Percentiles rank a stretch among this genome's conserved stretches.
These are phyloP conservation scores for Caenorhabditis zanzibari DNA, from an alignment of 2,888 invertebrate species.

Conservation along the genomic window DNA sequence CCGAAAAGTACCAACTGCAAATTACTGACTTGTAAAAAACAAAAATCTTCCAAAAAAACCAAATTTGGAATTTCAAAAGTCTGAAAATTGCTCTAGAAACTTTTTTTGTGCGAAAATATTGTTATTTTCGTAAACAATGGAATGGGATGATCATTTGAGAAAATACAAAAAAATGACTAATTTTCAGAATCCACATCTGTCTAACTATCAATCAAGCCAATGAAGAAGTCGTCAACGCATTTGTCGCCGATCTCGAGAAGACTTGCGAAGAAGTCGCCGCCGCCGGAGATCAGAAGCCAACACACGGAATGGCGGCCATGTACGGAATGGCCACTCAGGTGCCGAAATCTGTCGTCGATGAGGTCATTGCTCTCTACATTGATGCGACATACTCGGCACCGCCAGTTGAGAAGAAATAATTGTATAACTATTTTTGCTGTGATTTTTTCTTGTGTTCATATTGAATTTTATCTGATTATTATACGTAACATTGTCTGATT, in stretches of 20 bases:
- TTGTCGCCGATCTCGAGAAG: constrained; percentile 89
- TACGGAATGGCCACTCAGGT: constrained; percentile 95
- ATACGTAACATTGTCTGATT: no score
- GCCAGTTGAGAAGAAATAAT: constrained; percentile 29
- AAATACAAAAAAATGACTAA: neutral
- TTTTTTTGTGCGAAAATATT: no score
- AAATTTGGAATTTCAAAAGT: no score
- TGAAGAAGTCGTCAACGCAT: constrained; percentile 91
- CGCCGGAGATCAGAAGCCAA: constrained; percentile 73
- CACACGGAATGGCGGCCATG: constrained; percentile 88
- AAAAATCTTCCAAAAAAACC: no score
- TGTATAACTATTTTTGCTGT: neutral
- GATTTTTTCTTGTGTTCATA: neutral
- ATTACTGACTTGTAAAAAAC: no score
- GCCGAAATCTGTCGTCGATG: constrained; percentile 92
- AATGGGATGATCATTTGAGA: no score
- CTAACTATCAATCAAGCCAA: constrained; percentile 94
- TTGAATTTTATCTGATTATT: constrained; percentile 1
- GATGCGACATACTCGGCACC: constrained; percentile 90
- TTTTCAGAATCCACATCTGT: constrained; percentile 92
- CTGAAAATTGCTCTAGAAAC: no score
- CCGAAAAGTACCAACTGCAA: no score
- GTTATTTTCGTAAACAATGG: no score
- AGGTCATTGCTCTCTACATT: constrained; percentile 90
- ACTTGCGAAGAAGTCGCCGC: constrained; percentile 82